phyloP scores from a whole-genome alignment of 2,888 invertebrate species.

The Seira ritae region DNA sequence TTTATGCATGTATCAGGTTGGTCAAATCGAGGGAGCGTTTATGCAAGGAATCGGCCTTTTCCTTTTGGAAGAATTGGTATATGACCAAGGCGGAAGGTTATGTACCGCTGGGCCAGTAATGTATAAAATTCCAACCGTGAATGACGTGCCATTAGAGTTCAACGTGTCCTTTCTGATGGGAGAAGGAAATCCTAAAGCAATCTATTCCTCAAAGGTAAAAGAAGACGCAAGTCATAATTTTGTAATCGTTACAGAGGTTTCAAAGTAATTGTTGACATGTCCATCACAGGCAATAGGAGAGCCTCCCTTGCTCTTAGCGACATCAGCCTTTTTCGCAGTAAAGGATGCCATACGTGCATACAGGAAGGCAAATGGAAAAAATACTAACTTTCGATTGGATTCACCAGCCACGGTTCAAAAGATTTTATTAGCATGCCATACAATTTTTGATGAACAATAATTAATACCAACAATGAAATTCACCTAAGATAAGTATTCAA shows the following conservation, averaged over 20 bases:
- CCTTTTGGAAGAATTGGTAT: slow-evolving; percentile 91
- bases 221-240: slow-evolving; percentile 63
- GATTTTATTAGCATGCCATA: not conserved
- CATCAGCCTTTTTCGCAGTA: slow-evolving; percentile 92
- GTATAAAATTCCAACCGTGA: slow-evolving; percentile 95
- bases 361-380: slow-evolving; percentile 83
- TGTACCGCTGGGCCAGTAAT: slow-evolving; percentile 93
- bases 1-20: not conserved
- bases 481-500: no score
- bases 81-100: slow-evolving; percentile 88
- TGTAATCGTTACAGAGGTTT: not conserved
- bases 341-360: slow-evolving; percentile 90
- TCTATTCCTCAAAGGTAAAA: slow-evolving; percentile 94
- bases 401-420: slow-evolving; percentile 92
- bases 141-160: slow-evolving; percentile 92
- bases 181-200: slow-evolving; percentile 90
- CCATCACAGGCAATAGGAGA: slow-evolving; percentile 91
- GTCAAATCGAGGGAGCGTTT: slow-evolving; percentile 90
- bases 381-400: slow-evolving; percentile 80
- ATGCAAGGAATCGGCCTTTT: slow-evolving; percentile 96
- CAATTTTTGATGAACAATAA: no score
- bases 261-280: not conserved
- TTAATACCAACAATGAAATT: no score
- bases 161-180: slow-evolving; percentile 94
- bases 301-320: slow-evolving; percentile 93